Conservation (phyloP, 1,140 invertebrate species). For the Vanessa atalanta region DNA sequence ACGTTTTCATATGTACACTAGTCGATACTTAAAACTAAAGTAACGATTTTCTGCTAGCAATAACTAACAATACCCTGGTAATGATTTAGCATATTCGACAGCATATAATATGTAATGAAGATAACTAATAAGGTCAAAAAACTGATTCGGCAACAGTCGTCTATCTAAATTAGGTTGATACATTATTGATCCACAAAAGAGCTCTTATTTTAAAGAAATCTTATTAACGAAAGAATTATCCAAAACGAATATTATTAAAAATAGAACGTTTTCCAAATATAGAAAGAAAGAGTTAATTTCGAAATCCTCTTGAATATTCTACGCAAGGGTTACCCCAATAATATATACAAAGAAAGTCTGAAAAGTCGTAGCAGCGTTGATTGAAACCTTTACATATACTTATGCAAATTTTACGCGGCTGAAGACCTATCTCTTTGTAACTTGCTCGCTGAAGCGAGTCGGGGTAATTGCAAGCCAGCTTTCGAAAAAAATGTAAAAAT, state of each 20-base stretch:
- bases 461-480: conserved; percentile 28
- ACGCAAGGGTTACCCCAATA: conserved; percentile 16
- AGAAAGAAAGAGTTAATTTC: conserved; percentile 23
- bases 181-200: background rate
- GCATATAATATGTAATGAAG: conserved; percentile 2
- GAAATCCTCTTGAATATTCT: conserved; percentile 23
- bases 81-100: conserved; percentile 24
- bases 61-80: background rate
- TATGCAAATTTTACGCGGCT: conserved; percentile 39
- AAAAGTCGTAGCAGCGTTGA: conserved; percentile 37
- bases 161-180: conserved; percentile 2
- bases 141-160: conserved; percentile 16
- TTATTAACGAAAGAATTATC: background rate
- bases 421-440: conserved; percentile 31
- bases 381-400: conserved; percentile 39
- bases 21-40: too few species aligned
- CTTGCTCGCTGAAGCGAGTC: conserved; percentile 23
- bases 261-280: background rate
- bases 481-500: conserved; percentile 14
- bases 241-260: too few species aligned
- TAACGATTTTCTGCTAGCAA: too few species aligned
- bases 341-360: conserved; percentile 29
- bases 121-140: conserved; percentile 25
- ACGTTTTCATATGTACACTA: too few species aligned
- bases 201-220: background rate